Conservation (phyloP, 2,888 invertebrate genomes). For the Pollenia griseotomentosa region DNA sequence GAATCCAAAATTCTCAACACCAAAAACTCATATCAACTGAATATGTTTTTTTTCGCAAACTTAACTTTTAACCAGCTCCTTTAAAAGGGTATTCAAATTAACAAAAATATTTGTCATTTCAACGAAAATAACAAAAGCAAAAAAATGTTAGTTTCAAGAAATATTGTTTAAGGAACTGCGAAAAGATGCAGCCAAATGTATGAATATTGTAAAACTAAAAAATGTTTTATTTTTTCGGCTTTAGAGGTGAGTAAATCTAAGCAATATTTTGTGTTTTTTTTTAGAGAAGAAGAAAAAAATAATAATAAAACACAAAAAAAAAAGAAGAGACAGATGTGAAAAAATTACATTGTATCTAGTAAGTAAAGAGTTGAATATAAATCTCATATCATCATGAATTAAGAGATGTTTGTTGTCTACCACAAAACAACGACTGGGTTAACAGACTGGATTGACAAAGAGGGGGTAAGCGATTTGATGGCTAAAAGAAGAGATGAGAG, state of each 20-base stretch:
- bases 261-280: constrained; percentile 8
- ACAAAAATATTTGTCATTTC: constrained; percentile 1
- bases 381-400: constrained; percentile 61
- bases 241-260: constrained; percentile 42
- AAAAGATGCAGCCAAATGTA: constrained; percentile 19
- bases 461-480: background rate
- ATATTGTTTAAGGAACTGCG: constrained; percentile 35
- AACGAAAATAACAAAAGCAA: constrained; percentile 5
- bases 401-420: constrained; percentile 58
- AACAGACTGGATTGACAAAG: background rate
- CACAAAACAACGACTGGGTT: constrained; percentile 10
- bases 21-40: background rate
- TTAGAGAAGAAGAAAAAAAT: background rate
- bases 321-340: constrained; percentile 11
- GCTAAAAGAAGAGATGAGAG: background rate
- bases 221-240: background rate
- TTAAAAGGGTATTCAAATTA: constrained; percentile 22
- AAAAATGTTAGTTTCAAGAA: background rate
- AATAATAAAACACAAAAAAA: background rate
- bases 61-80: background rate
- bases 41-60: background rate
- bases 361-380: constrained; percentile 58
- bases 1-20: too few species aligned
- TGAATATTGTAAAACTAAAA: constrained; percentile 18
- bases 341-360: constrained; percentile 24